Conservation (phyloP, 1,140 invertebrate genomes). For the Samia ricini region DNA sequence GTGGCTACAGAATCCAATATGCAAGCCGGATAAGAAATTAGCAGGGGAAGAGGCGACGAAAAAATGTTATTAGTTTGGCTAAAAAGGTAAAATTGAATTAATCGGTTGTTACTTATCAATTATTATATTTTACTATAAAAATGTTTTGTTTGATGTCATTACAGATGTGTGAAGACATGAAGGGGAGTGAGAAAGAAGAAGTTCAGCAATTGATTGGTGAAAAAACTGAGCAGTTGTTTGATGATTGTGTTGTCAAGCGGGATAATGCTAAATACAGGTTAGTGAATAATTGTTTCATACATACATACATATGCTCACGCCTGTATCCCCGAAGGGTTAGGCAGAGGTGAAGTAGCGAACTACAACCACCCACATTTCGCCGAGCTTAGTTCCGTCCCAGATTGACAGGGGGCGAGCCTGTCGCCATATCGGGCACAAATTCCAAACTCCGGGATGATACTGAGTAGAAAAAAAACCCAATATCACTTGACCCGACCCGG, state of each 20-base stretch:
- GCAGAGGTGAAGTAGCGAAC: too few species aligned
- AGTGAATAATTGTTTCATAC: neutral
- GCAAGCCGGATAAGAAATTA: conserved; percentile 39
- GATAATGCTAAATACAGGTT: conserved; percentile 56
- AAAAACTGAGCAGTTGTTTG: conserved; percentile 41
- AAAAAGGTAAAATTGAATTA: conserved; percentile 50
- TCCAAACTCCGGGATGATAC: too few species aligned
- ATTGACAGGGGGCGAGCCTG: too few species aligned
- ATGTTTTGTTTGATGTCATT: conserved; percentile 8
- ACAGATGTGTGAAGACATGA: conserved; percentile 47
- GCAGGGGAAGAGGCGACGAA: conserved; percentile 40
- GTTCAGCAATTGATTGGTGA: conserved; percentile 12
- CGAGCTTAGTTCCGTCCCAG: too few species aligned
- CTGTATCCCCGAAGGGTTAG: too few species aligned
- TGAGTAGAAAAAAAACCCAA: too few species aligned
- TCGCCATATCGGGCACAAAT: too few species aligned
- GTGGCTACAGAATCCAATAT: conserved; percentile 45
- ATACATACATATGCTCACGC: too few species aligned
- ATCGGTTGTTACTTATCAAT: too few species aligned
- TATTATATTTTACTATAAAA: too few species aligned
- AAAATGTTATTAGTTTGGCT: conserved; percentile 42
- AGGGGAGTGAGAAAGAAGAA: conserved; percentile 38
- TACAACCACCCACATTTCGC: too few species aligned
- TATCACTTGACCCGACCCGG: too few species aligned
- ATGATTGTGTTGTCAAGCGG: conserved; percentile 42